These are phyloP conservation scores for Amphipyra berbera DNA, from an alignment of 2,888 invertebrate species.

Conservation along the genomic window DNA sequence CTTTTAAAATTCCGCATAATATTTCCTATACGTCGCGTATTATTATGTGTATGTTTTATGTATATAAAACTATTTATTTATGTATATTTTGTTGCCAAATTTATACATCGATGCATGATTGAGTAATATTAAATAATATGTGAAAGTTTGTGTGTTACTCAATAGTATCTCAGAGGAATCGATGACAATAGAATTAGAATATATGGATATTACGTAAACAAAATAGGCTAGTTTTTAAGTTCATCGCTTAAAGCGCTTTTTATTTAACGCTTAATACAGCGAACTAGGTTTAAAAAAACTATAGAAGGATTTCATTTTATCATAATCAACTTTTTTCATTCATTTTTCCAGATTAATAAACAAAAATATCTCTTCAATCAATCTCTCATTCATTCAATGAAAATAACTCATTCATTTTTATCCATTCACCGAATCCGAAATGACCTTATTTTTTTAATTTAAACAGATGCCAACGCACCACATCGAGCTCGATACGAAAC, in stretches of 20 bases:
- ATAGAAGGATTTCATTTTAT: too few species aligned
- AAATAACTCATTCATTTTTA: conserved; percentile 37
- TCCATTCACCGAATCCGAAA: conserved; percentile 58
- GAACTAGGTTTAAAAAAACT: too few species aligned
- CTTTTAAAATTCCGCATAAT: too few species aligned
- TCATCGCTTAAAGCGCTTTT: too few species aligned
- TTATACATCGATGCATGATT: conserved; percentile 2
- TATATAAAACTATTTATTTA: too few species aligned
- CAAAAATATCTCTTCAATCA: too few species aligned
- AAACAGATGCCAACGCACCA: conserved; percentile 87
- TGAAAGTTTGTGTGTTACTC: conserved; percentile 21
- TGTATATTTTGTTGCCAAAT: neutral
- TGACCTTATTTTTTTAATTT: conserved; percentile 70
- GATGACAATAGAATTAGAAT: neutral
- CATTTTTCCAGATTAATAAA: too few species aligned
- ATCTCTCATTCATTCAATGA: conserved; percentile 39
- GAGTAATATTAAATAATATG: conserved; percentile 8
- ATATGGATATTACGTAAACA: neutral
- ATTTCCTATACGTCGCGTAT: too few species aligned
- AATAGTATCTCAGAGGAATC: neutral
- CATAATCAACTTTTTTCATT: too few species aligned
- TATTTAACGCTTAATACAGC: too few species aligned
- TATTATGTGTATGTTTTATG: too few species aligned
- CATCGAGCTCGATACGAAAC: conserved; percentile 80
- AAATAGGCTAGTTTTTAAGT: neutral